Base-by-base conservation (phyloP, 2,797 vertebrate species). In the Aldrovandia affinis region DNA sequence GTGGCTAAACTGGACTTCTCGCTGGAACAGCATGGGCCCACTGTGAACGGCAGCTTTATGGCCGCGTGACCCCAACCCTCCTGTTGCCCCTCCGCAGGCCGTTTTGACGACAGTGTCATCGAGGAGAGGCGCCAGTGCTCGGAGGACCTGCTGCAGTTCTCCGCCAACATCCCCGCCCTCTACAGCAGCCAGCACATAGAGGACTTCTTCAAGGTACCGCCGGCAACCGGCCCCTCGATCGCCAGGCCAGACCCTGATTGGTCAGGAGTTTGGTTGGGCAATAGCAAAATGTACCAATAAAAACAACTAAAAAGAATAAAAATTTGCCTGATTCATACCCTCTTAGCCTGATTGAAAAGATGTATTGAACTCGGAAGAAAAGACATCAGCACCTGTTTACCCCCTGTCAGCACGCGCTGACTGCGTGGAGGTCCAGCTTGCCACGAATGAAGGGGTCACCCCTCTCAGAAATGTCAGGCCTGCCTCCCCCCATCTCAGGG, bases 101-200 rank as follows among this genome's bases (percentile, higher is more conserved):
- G 98, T 84, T 99, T 99, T 93, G 98, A 98, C 90, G 96, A 97
- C 85, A 94, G 95, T 0, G 98, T 99, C 88, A 97, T 99, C 81
- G 97, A 99, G 92, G 97, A 99, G 90, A 95, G 98, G 92, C 96
- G 98, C 87, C 98, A 99, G 92, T 98, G 98, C 85, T 98, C 98
- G 0, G 98, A 99, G 92, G 98, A 99, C 88, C 94, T 99, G 80
- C 93, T 99, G 22, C 98, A 99, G 93, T 99, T 99, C 91, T 99
- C 98, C 78, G 98, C 98, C 83, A 99, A 97, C 89, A 97, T 99
- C 84, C 97, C 98, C 2, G 96, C 95, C 88, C 96, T 99, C 39
- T 98, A 97, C 88, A 97, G 95, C 88, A 99, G 98, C 89, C 96
- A 94, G 84, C 96, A 99, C 87, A 95, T 99, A 79, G 96, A 97